phyloP scores from a whole-genome alignment of 2,888 invertebrate genomes.

The Stegana nigrithorax region DNA sequence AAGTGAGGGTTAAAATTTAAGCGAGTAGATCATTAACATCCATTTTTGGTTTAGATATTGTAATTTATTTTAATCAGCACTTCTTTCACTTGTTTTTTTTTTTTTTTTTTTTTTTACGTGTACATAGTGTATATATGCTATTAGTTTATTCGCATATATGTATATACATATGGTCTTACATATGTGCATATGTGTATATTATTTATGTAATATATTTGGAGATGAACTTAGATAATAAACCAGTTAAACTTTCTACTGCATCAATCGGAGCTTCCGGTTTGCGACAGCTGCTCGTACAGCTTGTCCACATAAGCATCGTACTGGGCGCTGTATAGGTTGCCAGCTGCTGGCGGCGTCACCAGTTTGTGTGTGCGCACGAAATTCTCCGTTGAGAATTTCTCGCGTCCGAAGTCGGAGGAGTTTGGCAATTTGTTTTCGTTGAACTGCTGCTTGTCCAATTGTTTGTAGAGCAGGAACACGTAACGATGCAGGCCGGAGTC shows the following conservation, averaged over 20 bases:
- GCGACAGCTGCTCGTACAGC: conserved; percentile 54
- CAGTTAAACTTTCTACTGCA: conserved; percentile 2
- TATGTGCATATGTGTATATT: no score
- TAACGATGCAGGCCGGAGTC: conserved; percentile 81
- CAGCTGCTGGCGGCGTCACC: conserved; percentile 69
- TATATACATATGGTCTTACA: not conserved
- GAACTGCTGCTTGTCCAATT: conserved; percentile 71
- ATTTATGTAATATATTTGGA: no score
- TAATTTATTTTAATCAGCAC: not conserved
- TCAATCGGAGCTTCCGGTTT: conserved; percentile 1
- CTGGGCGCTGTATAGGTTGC: conserved; percentile 49
- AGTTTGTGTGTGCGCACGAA: conserved; percentile 84
- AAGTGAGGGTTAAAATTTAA: no score
- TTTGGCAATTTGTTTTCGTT: conserved; percentile 67
- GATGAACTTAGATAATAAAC: not conserved
- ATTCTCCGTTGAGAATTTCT: conserved; percentile 74
- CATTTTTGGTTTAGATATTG: conserved; percentile 12
- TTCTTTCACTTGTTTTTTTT: not conserved
- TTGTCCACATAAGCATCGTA: conserved; percentile 65
- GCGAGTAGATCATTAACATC: no score
- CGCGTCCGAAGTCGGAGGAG: conserved; percentile 69
- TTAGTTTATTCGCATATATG: not conserved
- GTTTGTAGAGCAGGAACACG: conserved; percentile 81
- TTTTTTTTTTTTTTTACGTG: not conserved
- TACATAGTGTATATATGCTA: not conserved